Conservation (phyloP, 2,797 vertebrate genomes). For the Brotogeris chrysoptera region DNA sequence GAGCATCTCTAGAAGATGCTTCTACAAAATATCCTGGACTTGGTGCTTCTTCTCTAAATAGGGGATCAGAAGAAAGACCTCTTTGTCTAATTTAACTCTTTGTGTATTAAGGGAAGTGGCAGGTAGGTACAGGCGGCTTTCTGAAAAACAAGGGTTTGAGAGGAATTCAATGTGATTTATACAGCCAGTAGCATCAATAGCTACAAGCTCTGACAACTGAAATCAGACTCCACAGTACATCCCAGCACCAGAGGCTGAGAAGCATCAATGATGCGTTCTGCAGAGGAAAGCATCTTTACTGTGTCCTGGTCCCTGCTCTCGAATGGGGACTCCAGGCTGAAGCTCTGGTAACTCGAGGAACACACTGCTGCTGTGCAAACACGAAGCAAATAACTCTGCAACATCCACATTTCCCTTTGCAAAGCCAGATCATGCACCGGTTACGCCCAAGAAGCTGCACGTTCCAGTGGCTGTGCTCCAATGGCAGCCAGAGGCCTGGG, state of each 20-base stretch:
- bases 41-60: neutral
- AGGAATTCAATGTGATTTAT: neutral
- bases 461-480: neutral
- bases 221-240: neutral
- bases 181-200: neutral
- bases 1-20: neutral
- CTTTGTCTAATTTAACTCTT: neutral
- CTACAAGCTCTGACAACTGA: neutral
- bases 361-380: neutral
- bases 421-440: too few species aligned
- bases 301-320: neutral
- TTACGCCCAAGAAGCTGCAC: neutral
- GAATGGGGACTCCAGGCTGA: neutral
- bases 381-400: neutral
- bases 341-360: neutral
- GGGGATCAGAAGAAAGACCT: neutral
- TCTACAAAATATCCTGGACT: neutral
- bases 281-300: neutral
- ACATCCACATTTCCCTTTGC: neutral
- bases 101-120: neutral
- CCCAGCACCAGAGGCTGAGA: neutral
- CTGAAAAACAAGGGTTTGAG: neutral
- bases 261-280: neutral
- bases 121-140: neutral
- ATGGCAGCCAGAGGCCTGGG: neutral